Evolutionary conservation across 2,797 vertebrate genomes (phyloP).

Genomic region (Octomys mimax): DNA sequence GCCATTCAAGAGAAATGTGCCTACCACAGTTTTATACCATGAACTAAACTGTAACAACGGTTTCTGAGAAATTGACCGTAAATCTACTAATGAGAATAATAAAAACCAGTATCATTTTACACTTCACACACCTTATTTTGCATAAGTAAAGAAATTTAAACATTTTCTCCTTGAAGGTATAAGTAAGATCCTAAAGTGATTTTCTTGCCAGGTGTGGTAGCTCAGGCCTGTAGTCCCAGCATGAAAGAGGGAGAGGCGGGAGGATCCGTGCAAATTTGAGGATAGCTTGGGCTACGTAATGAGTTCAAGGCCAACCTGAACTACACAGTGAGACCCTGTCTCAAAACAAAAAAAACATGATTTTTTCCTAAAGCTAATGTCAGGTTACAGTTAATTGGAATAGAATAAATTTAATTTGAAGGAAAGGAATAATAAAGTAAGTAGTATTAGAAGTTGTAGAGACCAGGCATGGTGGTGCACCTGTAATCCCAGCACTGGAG

Average conservation of each 20-base stretch:
- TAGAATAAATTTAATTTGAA: slow-evolving; percentile 27
- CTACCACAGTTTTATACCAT: neutral
- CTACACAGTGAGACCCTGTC: neutral
- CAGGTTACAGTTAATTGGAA: slow-evolving; percentile 42
- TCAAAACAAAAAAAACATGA: neutral
- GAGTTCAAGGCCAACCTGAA: no score
- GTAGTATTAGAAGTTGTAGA: neutral
- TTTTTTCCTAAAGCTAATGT: slow-evolving; percentile 46
- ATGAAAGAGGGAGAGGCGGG: neutral
- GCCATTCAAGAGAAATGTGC: neutral
- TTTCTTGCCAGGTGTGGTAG: neutral
- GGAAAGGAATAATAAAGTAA: slow-evolving; percentile 6
- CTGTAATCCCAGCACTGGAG: no score
- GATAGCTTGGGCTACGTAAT: neutral
- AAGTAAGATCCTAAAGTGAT: slow-evolving; percentile 30
- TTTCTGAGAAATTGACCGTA: slow-evolving; percentile 57
- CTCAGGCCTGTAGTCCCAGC: neutral
- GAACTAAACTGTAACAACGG: neutral
- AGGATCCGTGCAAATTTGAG: neutral
- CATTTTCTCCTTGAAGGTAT: slow-evolving; percentile 19
- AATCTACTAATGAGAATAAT: slow-evolving; percentile 8
- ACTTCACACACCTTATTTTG: neutral
- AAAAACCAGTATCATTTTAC: slow-evolving; percentile 37
- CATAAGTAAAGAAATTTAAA: neutral
- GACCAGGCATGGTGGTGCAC: no score